phyloP scores from a whole-genome alignment of 2,797 vertebrate species.

The Molothrus aeneus region DNA sequence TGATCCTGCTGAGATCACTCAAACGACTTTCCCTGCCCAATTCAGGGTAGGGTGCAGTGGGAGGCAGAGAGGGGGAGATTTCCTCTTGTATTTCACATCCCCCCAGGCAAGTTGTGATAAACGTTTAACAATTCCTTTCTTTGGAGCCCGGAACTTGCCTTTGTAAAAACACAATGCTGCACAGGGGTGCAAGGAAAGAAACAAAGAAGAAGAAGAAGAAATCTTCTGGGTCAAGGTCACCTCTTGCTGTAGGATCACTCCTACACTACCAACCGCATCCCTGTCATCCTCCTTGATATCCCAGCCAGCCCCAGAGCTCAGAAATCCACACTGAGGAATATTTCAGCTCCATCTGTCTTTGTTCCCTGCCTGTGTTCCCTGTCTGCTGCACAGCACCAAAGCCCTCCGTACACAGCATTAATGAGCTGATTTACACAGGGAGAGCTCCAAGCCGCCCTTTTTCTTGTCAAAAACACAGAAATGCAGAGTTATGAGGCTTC shows the following conservation, averaged over 20 bases:
- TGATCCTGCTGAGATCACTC: slow-evolving; percentile 25
- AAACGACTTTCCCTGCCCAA: not conserved
- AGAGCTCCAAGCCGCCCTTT: not conserved
- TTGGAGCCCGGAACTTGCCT: not conserved
- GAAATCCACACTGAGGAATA: accelerated
- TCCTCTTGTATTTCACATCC: slow-evolving; percentile 23
- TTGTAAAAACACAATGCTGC: not conserved
- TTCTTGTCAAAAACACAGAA: not conserved
- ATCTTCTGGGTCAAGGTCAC: not conserved
- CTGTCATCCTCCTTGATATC: not conserved
- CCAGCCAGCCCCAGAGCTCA: accelerated
- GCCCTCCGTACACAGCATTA: accelerated
- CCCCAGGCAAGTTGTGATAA: not conserved
- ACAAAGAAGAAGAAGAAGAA: not conserved
- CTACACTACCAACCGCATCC: accelerated
- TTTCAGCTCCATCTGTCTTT: accelerated
- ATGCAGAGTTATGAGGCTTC: accelerated
- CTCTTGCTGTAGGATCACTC: not conserved
- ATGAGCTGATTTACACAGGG: not conserved
- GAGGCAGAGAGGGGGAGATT: not conserved
- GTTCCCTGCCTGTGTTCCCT: not conserved
- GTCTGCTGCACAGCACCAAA: not conserved
- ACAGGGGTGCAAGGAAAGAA: not conserved
- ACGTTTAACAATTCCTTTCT: not conserved
- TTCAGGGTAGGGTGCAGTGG: not conserved